Percentiles rank a stretch among this genome's conserved stretches.
phyloP scores from a whole-genome alignment of 53 echinoderm and acorn worm species.

The Echinarachnius parma region DNA sequence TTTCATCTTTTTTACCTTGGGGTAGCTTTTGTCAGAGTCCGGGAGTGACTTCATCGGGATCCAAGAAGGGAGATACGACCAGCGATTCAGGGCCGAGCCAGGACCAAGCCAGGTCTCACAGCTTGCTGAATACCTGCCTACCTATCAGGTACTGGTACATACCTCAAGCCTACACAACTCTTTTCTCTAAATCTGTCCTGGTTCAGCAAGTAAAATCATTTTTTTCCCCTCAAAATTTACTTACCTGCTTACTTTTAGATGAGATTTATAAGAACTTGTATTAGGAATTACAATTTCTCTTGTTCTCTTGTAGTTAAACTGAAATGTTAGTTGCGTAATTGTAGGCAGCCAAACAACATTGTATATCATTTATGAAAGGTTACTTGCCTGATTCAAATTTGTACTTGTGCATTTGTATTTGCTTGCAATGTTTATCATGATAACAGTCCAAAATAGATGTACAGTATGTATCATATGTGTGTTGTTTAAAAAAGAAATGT shows the following conservation, averaged over 20 bases:
- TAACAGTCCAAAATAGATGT: too few species aligned
- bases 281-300: too few species aligned
- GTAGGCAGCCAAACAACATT: too few species aligned
- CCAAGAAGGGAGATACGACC: constrained; percentile 83
- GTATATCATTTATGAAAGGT: too few species aligned
- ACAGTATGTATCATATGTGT: too few species aligned
- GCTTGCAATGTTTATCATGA: too few species aligned
- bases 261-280: too few species aligned
- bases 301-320: too few species aligned
- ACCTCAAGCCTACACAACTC: too few species aligned
- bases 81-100: constrained; percentile 29
- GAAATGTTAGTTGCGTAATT: too few species aligned
- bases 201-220: neutral
- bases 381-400: too few species aligned
- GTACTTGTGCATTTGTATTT: too few species aligned
- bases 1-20: neutral
- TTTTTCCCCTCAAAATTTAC: neutral
- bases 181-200: neutral
- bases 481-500: neutral
- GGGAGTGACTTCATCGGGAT: constrained; percentile 71
- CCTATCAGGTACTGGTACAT: constrained; percentile 60
- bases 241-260: neutral
- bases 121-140: constrained; percentile 59
- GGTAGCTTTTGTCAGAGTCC: constrained; percentile 42
- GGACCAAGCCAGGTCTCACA: constrained; percentile 87